Percentiles rank a stretch among this genome's conserved stretches.
phyloP scores from a whole-genome alignment of 2,113 vertebrate genomes.

The Pipra filicauda region DNA sequence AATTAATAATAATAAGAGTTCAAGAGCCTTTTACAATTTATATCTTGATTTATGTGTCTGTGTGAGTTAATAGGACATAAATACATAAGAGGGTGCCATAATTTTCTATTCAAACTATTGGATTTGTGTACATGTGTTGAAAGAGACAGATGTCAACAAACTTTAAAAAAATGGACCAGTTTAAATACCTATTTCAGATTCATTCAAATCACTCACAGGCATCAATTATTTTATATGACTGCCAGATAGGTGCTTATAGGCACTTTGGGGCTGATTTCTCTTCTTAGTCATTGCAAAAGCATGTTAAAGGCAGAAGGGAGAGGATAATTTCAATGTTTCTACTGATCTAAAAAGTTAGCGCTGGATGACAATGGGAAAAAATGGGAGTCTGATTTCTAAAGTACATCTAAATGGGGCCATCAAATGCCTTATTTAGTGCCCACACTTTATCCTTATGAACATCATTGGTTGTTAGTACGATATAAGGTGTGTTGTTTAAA shows the following conservation, averaged over 20 bases:
- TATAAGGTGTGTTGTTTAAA: slow-evolving; percentile 12
- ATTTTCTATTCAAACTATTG: not conserved
- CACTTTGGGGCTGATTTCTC: not conserved
- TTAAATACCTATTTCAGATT: not conserved
- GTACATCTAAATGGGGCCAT: not conserved
- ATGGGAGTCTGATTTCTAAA: not conserved
- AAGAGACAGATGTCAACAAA: not conserved
- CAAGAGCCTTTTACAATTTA: not conserved
- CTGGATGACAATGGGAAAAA: not conserved
- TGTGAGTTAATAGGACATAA: not conserved
- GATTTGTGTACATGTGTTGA: not conserved
- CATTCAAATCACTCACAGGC: not conserved
- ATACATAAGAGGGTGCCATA: not conserved
- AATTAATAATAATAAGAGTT: not conserved
- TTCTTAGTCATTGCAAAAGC: not conserved
- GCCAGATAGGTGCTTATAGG: not conserved
- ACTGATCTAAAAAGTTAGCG: not conserved
- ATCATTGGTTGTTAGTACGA: not conserved
- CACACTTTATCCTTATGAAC: not conserved
- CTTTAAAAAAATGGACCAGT: not conserved
- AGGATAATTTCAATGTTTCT: not conserved
- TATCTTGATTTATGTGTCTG: not conserved
- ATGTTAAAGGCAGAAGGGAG: not conserved
- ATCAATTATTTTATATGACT: not conserved
- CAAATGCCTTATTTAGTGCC: not conserved